Percentiles rank a stretch among this genome's conserved stretches.
These are phyloP conservation scores for Microctonus hyperodae DNA, from an alignment of 2,888 invertebrate genomes.

Conservation along the genomic window DNA sequence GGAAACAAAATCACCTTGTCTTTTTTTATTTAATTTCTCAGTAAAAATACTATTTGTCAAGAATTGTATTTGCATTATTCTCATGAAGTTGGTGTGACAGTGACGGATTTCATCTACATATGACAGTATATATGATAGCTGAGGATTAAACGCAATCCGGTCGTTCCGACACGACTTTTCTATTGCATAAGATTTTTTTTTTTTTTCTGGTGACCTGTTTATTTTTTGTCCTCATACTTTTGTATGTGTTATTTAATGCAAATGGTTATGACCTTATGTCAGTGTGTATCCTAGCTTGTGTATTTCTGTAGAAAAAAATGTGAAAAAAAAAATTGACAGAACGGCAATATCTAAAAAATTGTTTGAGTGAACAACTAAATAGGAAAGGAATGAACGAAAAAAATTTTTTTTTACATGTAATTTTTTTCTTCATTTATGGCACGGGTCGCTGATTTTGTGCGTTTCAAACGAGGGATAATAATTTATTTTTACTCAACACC, in stretches of 20 bases:
- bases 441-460: conserved; percentile 1
- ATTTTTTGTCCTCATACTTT: not conserved
- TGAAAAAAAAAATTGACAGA: not conserved
- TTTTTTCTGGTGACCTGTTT: not conserved
- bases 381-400: not conserved
- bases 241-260: not conserved
- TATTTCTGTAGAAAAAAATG: conserved; percentile 4
- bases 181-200: not conserved
- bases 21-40: not conserved
- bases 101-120: not conserved
- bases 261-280: not conserved
- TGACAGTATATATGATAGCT: not conserved
- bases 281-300: not conserved
- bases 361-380: not conserved
- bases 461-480: not conserved
- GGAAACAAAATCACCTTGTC: not conserved
- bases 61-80: conserved; percentile 11
- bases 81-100: not conserved
- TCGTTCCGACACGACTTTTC: not conserved
- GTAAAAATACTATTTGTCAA: not conserved
- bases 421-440: conserved; percentile 12
- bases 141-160: not conserved
- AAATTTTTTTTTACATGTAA: not conserved
- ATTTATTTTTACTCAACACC: not conserved
- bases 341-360: not conserved